These are phyloP conservation scores for Hemaris fuciformis DNA, from an alignment of 2,888 invertebrate genomes.

Conservation along the genomic window DNA sequence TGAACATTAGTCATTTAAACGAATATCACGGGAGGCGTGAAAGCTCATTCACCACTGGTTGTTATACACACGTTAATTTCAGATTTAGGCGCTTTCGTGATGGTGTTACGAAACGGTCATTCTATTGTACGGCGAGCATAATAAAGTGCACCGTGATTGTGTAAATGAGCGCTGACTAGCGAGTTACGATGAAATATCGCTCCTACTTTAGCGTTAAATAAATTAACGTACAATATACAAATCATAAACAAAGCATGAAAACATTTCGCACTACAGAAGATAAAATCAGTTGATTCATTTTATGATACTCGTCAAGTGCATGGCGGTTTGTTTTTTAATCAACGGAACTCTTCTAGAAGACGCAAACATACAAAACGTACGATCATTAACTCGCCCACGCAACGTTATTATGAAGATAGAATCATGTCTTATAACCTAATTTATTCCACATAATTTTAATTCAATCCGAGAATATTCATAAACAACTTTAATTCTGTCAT, in stretches of 20 bases:
- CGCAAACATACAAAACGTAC: constrained; percentile 37
- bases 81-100: constrained; percentile 77
- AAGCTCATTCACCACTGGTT: constrained; percentile 43
- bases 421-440: constrained; percentile 58
- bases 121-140: constrained; percentile 64
- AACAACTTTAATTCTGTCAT: constrained; percentile 78
- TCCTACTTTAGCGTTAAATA: constrained; percentile 17
- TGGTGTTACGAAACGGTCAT: constrained; percentile 65
- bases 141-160: constrained; percentile 68
- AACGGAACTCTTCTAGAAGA: constrained; percentile 35
- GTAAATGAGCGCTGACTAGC: constrained; percentile 58
- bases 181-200: constrained; percentile 33
- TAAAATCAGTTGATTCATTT: constrained; percentile 22
- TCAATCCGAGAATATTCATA: constrained; percentile 62
- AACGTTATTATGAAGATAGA: constrained; percentile 54
- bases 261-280: constrained; percentile 25
- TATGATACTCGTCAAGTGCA: constrained; percentile 14
- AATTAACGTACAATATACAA: constrained; percentile 15
- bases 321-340: constrained; percentile 30
- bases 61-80: constrained; percentile 73
- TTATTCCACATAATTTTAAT: constrained; percentile 67
- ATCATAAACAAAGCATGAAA: constrained; percentile 21
- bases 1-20: neutral
- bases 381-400: constrained; percentile 48
- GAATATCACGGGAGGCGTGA: constrained; percentile 18